Conservation (phyloP, 2,797 vertebrate species). For the Artibeus jamaicensis region DNA sequence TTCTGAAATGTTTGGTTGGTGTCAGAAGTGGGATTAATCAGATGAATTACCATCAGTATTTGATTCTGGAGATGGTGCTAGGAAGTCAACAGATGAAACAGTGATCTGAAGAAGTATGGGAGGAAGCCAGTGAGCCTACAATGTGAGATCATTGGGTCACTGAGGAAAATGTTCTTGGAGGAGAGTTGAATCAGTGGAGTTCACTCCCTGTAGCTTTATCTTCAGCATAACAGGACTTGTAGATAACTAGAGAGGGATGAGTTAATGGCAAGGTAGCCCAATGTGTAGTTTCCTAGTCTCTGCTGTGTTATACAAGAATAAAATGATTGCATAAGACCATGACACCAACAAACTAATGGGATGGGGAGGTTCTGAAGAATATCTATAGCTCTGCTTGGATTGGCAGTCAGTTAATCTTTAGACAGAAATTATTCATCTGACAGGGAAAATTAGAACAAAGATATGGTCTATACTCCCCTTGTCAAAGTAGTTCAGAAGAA, state of each 20-base stretch:
- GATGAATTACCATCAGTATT: background rate
- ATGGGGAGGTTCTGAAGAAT: background rate
- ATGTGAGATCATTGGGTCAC: background rate
- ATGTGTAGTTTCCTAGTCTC: background rate
- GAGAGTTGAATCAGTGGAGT: background rate
- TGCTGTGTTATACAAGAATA: background rate
- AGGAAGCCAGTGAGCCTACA: background rate
- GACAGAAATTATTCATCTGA: background rate
- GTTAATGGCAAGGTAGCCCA: background rate
- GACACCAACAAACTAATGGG: background rate
- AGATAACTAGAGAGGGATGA: background rate
- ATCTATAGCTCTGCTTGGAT: background rate
- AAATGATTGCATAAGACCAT: background rate
- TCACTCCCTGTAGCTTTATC: background rate
- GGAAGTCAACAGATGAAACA: background rate
- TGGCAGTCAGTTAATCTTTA: background rate
- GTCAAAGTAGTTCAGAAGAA: background rate
- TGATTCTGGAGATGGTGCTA: slow-evolving; percentile 21
- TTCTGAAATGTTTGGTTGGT: background rate
- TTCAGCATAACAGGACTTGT: background rate
- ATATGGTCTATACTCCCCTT: background rate
- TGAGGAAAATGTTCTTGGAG: background rate
- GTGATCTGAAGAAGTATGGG: background rate
- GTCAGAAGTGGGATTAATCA: background rate
- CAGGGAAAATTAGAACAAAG: background rate